Base-by-base conservation (phyloP, 2,888 invertebrate species). In the Mythimna ferrago region DNA sequence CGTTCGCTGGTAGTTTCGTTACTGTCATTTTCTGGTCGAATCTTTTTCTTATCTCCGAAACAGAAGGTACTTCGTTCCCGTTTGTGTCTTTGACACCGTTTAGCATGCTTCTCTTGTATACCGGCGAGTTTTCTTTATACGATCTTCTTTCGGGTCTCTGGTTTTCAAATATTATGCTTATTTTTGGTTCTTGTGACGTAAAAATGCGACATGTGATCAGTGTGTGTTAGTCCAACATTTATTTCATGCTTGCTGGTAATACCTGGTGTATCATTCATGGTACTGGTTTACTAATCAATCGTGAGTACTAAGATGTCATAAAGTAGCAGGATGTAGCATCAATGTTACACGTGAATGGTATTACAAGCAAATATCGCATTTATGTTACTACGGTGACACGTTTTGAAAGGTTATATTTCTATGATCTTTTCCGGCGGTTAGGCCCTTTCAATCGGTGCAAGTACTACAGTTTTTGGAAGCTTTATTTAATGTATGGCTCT, bases 41-140 rank as follows among this genome's bases (percentile, higher is more conserved):
- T 82, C 96, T 94, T 86, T 96, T 97, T 74, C 97, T 92, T 71
- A 97, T 96, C 84, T 97, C 97, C 2, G 97, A 96, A 7, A 97
- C 97, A 7, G 97, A 96, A 5, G 97, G 96, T 76, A 96, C 94
- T 82, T 96, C 96, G 87, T 97, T 97, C 21, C 97, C 97, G 88
- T 97, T 97, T 80, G 95, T 96, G 88, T 97, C 97, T 84, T 96
- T 97, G 63, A 93, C 89, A 58, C 96, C 96, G 85, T 96, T 95
- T 38, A 91, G 85, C 92, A 94, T 92, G 67, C 94, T 89, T 89
- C 95, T 94, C 89, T 90, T 91, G 93, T 94, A 94, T 86, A 92
- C 89, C 51, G 95, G 93, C 26, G 95, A 94, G 67, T 87, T 90
- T 80, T 95, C 96, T 89, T 95, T 95, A 90, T 94, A 94, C 80